phyloP scores from a whole-genome alignment of 2,113 vertebrate species.

The Protobothrops mucrosquamatus region DNA sequence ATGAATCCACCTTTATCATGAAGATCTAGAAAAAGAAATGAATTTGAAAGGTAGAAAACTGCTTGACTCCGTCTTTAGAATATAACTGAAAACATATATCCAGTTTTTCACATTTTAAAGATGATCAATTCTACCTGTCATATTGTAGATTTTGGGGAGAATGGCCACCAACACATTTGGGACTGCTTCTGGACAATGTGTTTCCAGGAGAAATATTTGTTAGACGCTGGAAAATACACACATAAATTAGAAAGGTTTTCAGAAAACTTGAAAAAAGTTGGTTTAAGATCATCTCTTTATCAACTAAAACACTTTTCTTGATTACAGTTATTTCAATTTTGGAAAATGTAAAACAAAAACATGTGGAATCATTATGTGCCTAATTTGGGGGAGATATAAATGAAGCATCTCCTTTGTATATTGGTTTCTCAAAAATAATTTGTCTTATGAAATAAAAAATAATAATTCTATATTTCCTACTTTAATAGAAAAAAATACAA shows the following conservation, averaged over 20 bases:
- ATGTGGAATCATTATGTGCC: neutral
- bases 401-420: neutral
- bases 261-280: neutral
- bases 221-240: constrained; percentile 73
- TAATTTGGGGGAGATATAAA: neutral
- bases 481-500: neutral
- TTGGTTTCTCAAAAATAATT: neutral
- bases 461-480: neutral
- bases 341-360: neutral
- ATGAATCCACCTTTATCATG: neutral
- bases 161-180: constrained; percentile 75
- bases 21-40: neutral
- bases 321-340: neutral
- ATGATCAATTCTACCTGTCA: constrained; percentile 77
- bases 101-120: neutral
- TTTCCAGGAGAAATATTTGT: constrained; percentile 72
- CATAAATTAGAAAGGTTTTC: neutral
- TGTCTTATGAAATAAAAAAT: neutral
- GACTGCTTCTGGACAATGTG: constrained; percentile 76
- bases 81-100: neutral
- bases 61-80: neutral
- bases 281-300: neutral
- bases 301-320: neutral
- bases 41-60: neutral
- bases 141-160: constrained; percentile 70